These are phyloP conservation scores for Antheraea yamamai DNA, from an alignment of 2,888 invertebrate species.

Conservation along the genomic window DNA sequence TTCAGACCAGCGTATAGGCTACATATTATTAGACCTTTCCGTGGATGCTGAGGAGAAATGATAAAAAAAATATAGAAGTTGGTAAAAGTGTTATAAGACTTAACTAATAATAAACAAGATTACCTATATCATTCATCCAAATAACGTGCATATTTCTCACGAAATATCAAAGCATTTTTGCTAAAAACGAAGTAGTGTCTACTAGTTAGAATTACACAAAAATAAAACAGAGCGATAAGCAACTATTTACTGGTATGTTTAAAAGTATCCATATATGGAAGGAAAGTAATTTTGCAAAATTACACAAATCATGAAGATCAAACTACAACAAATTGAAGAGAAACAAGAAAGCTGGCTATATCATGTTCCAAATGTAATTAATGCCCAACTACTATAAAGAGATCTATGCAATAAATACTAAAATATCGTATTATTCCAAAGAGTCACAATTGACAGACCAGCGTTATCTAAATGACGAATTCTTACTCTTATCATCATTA, in stretches of 20 bases:
- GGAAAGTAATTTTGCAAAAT: too few relatives aligned
- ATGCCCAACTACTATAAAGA: background rate
- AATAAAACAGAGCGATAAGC: background rate
- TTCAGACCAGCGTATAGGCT: too few relatives aligned
- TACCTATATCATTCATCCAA: too few relatives aligned
- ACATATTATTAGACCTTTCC: too few relatives aligned
- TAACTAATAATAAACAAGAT: too few relatives aligned
- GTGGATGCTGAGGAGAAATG: too few relatives aligned
- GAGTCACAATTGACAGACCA: constrained; percentile 4
- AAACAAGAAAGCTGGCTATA: background rate
- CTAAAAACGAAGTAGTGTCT: background rate
- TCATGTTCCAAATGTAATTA: background rate
- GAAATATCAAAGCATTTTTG: too few relatives aligned
- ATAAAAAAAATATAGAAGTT: too few relatives aligned
- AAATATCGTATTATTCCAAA: background rate
- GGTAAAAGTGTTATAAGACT: too few relatives aligned
- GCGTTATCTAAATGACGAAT: constrained; percentile 5
- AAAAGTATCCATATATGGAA: background rate
- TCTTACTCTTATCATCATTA: background rate
- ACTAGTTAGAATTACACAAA: background rate
- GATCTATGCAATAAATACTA: background rate
- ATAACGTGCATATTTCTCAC: too few relatives aligned
- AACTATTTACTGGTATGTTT: background rate
- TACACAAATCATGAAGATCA: too few relatives aligned
- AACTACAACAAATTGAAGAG: background rate